Base-by-base conservation (phyloP, 2,113 vertebrate species). In the Hippoglossus stenolepis region DNA sequence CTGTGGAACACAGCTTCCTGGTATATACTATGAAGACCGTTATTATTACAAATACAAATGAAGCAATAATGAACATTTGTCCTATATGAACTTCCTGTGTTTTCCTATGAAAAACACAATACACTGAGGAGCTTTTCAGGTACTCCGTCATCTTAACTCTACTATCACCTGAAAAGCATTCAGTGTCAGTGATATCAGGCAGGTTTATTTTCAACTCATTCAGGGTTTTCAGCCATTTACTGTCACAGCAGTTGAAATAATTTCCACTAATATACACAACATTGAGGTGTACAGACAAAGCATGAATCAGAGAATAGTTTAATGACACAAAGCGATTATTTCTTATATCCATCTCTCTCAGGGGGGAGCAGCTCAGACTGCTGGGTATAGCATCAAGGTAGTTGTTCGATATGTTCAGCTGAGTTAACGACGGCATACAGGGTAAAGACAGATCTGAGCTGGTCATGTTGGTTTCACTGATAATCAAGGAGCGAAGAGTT, bases 191-290 rank as follows among this genome's bases (percentile, higher is more conserved):
- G n/a, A 95, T 79, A 76, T 96, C 94, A 3, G 38, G 77, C 67
- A 96, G 38, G 0, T 68, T 84, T 57, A 93, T 85, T 0, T 71
- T 69, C 0, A 77, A 75, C 1, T 70, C 84, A 0, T 45, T 85
- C 28, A 96, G 77, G 24, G 9, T 0, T 14, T 70, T 87, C 80
- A 95, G 76, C 96, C 95, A 96, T 23, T 18, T 70, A 65, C 93
- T 89, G 0, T 91, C 87, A 61, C 96, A 96, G n/a, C 96, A 96
- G 73, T 93, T 89, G 65, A 96, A 94, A 56, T 88, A 28, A 82
- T 96, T 96, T 2, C 94, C 94, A 7, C 94, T 91, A 0, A 96
- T 17, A 0, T 85, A 69, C 72, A 96, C 2, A 0, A 47, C 54
- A 45, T 28, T 53, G 43, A 96, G 93, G 70, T 90, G 87, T 4